Evolutionary conservation across 2,113 vertebrate species (phyloP).

Genomic region (mouse (Mus musculus)): GRCm39 chr4:139219001-139219500

Average conservation of each 20-base stretch:
- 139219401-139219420: neutral
- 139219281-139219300: neutral
- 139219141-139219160: neutral
- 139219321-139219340: neutral
- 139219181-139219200: neutral
- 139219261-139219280: neutral
- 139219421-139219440: fast-evolving
- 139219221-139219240: neutral
- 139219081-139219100: fast-evolving
- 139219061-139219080: neutral
- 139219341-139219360: neutral
- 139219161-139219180: neutral
- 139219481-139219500: fast-evolving
- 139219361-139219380: neutral
- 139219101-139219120: no score
- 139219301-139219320: neutral
- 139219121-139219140: no score
- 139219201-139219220: neutral
- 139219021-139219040: neutral
- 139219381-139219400: neutral
- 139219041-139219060: neutral
- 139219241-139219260: neutral
- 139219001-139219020: fast-evolving
- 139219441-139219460: neutral
- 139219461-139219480: fast-evolving